These are phyloP conservation scores for Lasioglossum albipes DNA, from an alignment of 1,140 invertebrate species.

Conservation along the genomic window DNA sequence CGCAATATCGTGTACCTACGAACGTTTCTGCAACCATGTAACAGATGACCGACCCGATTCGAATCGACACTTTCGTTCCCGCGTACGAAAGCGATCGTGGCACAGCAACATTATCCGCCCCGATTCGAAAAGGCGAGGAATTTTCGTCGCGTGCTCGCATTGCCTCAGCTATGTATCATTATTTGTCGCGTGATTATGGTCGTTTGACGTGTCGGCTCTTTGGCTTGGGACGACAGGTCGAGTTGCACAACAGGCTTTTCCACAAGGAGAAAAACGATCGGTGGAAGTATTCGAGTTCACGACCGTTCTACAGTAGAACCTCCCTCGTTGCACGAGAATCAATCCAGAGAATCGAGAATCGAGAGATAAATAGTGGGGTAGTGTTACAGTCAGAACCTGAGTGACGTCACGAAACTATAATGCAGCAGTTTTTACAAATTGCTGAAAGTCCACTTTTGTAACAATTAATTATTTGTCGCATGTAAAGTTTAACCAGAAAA, in stretches of 20 bases:
- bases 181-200: slow-evolving; percentile 9
- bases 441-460: too few species aligned
- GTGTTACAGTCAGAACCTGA: too few species aligned
- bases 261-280: not conserved
- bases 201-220: slow-evolving; percentile 19
- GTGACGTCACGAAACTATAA: too few species aligned
- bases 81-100: not conserved
- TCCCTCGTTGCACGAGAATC: too few species aligned
- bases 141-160: slow-evolving; percentile 8
- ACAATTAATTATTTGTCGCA: too few species aligned
- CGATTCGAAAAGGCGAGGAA: not conserved
- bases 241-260: slow-evolving; percentile 21
- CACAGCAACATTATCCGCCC: too few species aligned
- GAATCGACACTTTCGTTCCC: not conserved
- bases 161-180: not conserved
- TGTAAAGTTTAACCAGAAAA: too few species aligned
- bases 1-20: not conserved
- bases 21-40: not conserved
- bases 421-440: too few species aligned
- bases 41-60: not conserved
- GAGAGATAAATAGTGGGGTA: too few species aligned
- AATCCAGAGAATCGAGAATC: too few species aligned
- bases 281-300: too few species aligned
- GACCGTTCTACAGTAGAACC: too few species aligned
- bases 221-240: slow-evolving; percentile 1